Evolutionary conservation across 2,113 vertebrate genomes (phyloP).

Genomic region (Calyptommatus sinebrachiatus): DNA sequence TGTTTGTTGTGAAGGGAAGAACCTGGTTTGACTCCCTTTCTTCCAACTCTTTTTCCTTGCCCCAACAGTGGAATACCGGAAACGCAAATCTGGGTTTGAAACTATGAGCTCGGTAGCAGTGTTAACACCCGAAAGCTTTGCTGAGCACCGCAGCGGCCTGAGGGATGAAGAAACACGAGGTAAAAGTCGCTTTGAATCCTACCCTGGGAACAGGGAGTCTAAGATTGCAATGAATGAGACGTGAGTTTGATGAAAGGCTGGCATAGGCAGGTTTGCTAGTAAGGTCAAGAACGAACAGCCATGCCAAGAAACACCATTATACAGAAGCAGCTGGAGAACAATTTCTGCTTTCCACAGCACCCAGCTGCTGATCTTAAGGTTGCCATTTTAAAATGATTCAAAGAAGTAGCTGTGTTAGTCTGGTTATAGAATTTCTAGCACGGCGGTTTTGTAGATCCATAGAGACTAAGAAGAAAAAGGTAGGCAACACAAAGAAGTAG

Average conservation of each 20-base stretch:
- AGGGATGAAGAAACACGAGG: conserved; percentile 74
- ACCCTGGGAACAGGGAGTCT: accelerated
- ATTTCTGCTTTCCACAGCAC: not conserved
- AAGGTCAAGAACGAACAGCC: not conserved
- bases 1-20: too few species aligned
- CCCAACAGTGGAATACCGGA: conserved; percentile 72
- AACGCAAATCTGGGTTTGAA: conserved; percentile 67
- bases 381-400: not conserved
- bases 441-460: too few species aligned
- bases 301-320: not conserved
- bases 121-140: conserved; percentile 81
- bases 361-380: not conserved
- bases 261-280: too few species aligned
- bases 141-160: conserved; percentile 75
- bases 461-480: too few species aligned
- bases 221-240: not conserved
- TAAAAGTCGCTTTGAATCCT: conserved; percentile 16
- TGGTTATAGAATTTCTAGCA: too few species aligned
- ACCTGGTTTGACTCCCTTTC: not conserved
- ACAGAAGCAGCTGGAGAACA: not conserved
- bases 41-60: too few species aligned
- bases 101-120: conserved; percentile 82
- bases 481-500: too few species aligned
- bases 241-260: too few species aligned
- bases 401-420: too few species aligned